phyloP scores from a whole-genome alignment of 1,140 invertebrate genomes.

The Protaetia brevitarsis region DNA sequence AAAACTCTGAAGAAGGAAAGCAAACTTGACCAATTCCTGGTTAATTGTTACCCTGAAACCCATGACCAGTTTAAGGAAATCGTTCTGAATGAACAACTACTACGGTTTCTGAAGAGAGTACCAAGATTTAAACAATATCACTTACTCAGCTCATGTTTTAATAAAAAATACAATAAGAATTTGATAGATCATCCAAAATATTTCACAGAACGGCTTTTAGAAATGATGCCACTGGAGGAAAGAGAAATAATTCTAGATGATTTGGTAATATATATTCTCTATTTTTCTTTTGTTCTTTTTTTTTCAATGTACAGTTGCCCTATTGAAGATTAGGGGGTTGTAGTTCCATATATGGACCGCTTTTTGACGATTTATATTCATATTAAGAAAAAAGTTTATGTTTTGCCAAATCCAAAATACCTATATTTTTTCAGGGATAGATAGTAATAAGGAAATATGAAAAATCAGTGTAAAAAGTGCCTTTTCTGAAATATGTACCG shows the following conservation, averaged over 20 bases:
- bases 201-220: neutral
- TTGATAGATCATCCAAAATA: neutral
- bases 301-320: neutral
- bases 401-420: no score
- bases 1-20: neutral
- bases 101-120: neutral
- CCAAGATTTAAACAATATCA: neutral
- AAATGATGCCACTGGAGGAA: neutral
- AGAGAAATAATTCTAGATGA: neutral
- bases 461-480: no score
- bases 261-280: neutral
- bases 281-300: neutral
- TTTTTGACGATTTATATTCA: no score
- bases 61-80: neutral
- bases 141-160: neutral
- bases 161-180: neutral
- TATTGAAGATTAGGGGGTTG: neutral
- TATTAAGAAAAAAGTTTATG: no score
- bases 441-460: no score
- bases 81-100: neutral
- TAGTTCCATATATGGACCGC: neutral
- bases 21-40: neutral
- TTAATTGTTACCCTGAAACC: neutral
- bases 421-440: no score
- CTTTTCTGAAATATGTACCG: no score